phyloP scores from a whole-genome alignment of 1,140 invertebrate genomes.

The Pseudomyrmex dendroicus region DNA sequence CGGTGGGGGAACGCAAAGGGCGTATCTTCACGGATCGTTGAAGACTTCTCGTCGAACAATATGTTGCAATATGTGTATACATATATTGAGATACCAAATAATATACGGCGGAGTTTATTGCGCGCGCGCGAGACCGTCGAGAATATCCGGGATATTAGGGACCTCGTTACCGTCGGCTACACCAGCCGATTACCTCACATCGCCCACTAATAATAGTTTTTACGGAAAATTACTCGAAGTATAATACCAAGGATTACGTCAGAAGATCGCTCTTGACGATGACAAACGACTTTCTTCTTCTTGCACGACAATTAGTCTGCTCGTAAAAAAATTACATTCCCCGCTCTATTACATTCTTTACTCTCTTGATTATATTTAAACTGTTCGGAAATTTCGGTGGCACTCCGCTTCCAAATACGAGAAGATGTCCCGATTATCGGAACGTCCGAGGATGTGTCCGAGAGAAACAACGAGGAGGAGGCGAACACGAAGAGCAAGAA shows the following conservation, averaged over 20 bases:
- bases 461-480: constrained; percentile 12
- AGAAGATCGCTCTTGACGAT: background rate
- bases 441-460: background rate
- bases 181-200: too few species aligned
- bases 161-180: constrained; percentile 11
- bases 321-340: background rate
- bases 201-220: constrained; percentile 16
- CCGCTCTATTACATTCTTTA: background rate
- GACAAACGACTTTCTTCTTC: constrained; percentile 23
- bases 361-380: background rate
- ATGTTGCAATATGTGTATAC: background rate
- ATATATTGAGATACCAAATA: constrained; percentile 24
- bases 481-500: constrained; percentile 53
- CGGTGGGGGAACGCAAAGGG: constrained; percentile 66
- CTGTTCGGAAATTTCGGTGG: constrained; percentile 27
- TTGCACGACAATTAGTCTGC: constrained; percentile 1
- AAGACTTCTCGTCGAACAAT: constrained; percentile 49
- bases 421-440: constrained; percentile 10
- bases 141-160: constrained; percentile 32
- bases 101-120: constrained; percentile 9
- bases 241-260: constrained; percentile 7
- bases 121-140: background rate
- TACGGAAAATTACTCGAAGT: constrained; percentile 34
- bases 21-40: constrained; percentile 69
- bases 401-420: constrained; percentile 25